These are phyloP conservation scores for Frieseomelitta varia DNA, from an alignment of 1,140 invertebrate species.

Conservation along the genomic window DNA sequence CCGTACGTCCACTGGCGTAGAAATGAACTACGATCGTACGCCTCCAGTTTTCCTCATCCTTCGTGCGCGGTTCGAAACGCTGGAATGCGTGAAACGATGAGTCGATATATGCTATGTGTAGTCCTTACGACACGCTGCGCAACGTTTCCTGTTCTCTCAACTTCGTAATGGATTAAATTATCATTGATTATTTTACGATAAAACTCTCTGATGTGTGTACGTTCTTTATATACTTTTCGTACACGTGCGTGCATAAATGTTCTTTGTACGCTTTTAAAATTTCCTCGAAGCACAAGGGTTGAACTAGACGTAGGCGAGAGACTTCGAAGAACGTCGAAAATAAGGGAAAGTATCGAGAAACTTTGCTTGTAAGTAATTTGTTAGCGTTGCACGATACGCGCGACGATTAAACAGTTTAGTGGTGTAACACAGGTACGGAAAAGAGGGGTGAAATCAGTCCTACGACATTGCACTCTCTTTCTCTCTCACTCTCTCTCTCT, in stretches of 20 bases:
- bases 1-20: constrained; percentile 46
- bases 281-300: no score
- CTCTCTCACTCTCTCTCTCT: no score
- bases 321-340: background rate
- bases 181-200: no score
- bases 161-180: no score
- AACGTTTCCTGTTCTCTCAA: no score
- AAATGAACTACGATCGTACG: background rate
- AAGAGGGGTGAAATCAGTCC: constrained; percentile 15
- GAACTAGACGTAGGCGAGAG: background rate
- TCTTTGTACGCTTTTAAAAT: no score
- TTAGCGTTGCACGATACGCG: background rate
- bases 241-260: no score
- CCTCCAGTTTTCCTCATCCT: background rate
- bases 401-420: background rate
- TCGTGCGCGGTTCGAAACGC: background rate
- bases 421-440: background rate
- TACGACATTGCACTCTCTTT: constrained; percentile 46
- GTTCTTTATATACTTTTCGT: no score
- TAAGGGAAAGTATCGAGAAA: background rate
- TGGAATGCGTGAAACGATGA: background rate
- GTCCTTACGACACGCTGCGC: no score
- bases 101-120: no score
- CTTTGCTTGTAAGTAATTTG: background rate
- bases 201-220: no score